Conservation (phyloP, 2,113 vertebrate genomes). For the Percopsis transmontana region DNA sequence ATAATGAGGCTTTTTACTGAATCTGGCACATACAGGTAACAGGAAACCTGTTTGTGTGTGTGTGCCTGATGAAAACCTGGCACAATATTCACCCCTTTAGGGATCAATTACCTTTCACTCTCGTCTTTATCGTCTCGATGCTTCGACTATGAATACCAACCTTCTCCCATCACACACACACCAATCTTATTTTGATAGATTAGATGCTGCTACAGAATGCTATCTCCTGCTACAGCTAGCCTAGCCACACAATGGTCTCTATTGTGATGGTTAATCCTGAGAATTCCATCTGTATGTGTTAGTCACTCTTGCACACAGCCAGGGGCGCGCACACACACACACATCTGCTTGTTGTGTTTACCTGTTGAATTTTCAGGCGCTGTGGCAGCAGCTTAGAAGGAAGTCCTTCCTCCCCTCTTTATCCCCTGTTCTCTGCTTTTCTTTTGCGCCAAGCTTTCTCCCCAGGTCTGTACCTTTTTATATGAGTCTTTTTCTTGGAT, state of each 20-base stretch:
- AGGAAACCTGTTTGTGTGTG: no score
- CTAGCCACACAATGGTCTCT: constrained; percentile 43
- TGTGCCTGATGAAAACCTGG: neutral
- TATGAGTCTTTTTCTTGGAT: neutral
- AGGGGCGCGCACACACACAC: neutral
- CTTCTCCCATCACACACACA: neutral
- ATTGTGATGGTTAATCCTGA: constrained; percentile 40
- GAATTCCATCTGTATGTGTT: constrained; percentile 8
- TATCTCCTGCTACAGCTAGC: constrained; percentile 42
- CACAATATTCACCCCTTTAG: constrained; percentile 51
- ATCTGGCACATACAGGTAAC: constrained; percentile 41
- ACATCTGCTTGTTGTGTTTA: constrained; percentile 11
- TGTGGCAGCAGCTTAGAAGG: constrained; percentile 10
- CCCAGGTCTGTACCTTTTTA: neutral
- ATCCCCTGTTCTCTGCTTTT: neutral
- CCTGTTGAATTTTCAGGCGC: constrained; percentile 34
- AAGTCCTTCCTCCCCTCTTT: neutral
- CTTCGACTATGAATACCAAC: constrained; percentile 47
- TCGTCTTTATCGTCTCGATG: constrained; percentile 57
- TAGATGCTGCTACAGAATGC: constrained; percentile 41
- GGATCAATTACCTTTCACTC: constrained; percentile 62
- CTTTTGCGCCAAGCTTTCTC: neutral
- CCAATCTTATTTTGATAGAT: constrained; percentile 26
- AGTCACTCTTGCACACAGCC: neutral
- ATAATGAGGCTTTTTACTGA: constrained; percentile 46